Conservation (phyloP, 2,113 vertebrate species). For the Laterallus jamaicensis region DNA sequence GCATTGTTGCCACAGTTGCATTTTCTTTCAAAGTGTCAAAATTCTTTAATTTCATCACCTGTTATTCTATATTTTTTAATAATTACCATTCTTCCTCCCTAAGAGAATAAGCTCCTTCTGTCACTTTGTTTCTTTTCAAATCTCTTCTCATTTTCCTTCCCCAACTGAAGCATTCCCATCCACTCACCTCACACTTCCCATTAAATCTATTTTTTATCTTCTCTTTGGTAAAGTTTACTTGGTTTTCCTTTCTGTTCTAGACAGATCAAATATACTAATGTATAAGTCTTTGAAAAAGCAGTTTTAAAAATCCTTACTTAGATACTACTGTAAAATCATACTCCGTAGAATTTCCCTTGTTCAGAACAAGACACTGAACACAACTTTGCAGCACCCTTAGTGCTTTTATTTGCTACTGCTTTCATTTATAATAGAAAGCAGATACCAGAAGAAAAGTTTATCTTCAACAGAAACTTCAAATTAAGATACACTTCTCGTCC, state of each 20-base stretch:
- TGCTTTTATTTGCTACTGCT: neutral
- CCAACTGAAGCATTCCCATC: neutral
- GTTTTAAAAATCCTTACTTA: neutral
- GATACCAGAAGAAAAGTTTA: neutral
- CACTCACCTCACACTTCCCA: neutral
- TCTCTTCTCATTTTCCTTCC: neutral
- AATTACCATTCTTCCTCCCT: neutral
- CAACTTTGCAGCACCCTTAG: neutral
- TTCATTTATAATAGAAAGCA: neutral
- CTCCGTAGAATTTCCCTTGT: neutral
- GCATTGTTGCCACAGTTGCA: neutral
- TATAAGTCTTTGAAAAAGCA: neutral
- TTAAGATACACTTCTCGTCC: neutral
- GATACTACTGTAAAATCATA: neutral
- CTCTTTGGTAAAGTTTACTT: neutral
- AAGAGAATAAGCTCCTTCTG: neutral
- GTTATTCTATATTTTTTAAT: accelerated
- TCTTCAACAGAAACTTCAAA: neutral
- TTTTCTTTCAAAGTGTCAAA: neutral
- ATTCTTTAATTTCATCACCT: neutral
- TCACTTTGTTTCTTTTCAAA: neutral
- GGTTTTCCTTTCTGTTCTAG: neutral
- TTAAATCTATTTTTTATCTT: neutral
- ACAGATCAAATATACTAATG: neutral
- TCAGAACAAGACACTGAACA: neutral